phyloP scores from a whole-genome alignment of 2,113 vertebrate species.

The Ceyx cyanopectus region DNA sequence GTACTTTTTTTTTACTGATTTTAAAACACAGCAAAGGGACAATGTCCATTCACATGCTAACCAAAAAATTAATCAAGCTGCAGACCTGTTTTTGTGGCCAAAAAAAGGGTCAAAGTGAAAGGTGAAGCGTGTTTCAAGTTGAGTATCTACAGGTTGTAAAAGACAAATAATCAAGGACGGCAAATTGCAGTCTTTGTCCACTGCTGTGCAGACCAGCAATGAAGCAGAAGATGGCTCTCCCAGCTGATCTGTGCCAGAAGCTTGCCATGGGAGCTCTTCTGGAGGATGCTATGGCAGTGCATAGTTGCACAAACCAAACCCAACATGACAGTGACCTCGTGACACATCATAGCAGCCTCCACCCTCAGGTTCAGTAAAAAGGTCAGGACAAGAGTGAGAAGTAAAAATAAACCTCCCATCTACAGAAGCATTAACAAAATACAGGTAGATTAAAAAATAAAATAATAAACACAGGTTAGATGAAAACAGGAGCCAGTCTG shows the following conservation, averaged over 20 bases:
- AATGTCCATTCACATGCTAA: accelerated
- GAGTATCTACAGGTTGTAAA: neutral
- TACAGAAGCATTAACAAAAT: neutral
- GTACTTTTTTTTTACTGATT: neutral
- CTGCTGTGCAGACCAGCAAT: neutral
- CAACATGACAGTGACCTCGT: neutral
- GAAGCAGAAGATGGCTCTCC: neutral
- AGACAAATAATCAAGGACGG: neutral
- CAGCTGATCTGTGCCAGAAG: neutral
- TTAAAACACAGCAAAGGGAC: neutral
- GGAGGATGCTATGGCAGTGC: neutral
- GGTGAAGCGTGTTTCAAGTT: neutral
- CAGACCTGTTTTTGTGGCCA: neutral
- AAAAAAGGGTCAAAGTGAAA: neutral
- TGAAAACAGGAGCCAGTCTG: neutral
- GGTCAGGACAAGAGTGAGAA: neutral
- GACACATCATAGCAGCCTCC: neutral
- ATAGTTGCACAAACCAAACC: neutral
- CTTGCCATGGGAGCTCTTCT: neutral
- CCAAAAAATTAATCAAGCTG: neutral
- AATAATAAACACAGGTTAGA: neutral
- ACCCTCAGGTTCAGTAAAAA: neutral
- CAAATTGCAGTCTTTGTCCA: neutral
- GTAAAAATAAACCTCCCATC: neutral
- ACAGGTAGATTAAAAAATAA: neutral